These are phyloP conservation scores for Cyprinodon tularosa DNA, from an alignment of 2,113 vertebrate genomes.

Conservation along the genomic window DNA sequence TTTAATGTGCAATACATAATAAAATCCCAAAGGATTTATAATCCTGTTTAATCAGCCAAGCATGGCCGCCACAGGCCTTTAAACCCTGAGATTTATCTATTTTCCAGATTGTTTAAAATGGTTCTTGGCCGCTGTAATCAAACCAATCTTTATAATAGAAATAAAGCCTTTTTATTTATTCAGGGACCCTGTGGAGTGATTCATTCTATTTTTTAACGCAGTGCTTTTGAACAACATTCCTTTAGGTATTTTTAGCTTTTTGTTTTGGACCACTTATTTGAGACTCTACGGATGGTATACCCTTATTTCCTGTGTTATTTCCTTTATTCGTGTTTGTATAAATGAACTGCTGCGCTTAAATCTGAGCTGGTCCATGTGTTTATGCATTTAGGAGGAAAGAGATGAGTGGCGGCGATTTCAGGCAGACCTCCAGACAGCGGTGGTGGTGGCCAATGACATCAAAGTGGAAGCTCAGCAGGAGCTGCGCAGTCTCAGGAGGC, in stretches of 20 bases:
- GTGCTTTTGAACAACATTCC: not conserved
- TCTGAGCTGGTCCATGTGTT: not conserved
- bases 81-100: not conserved
- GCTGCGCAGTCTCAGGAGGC: conserved; percentile 86
- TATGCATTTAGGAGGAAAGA: conserved; percentile 85
- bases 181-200: not conserved
- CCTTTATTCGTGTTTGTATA: not conserved
- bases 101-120: not conserved
- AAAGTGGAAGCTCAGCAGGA: conserved; percentile 98
- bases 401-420: conserved; percentile 97
- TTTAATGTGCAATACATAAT: not conserved
- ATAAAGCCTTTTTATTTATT: not conserved
- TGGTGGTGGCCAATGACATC: conserved; percentile 98
- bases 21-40: not conserved
- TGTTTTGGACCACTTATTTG: conserved; percentile 2
- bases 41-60: conserved; percentile 2
- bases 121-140: not conserved
- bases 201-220: not conserved
- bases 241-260: not conserved
- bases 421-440: conserved; percentile 95
- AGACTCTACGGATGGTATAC: not conserved
- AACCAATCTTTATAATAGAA: not conserved
- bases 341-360: not conserved
- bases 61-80: not conserved
- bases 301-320: not conserved